A percentile compares a stretch with the other conserved stretches of the same genome.
phyloP scores from a whole-genome alignment of 2,113 vertebrate genomes.

The Ploceus nigricollis region DNA sequence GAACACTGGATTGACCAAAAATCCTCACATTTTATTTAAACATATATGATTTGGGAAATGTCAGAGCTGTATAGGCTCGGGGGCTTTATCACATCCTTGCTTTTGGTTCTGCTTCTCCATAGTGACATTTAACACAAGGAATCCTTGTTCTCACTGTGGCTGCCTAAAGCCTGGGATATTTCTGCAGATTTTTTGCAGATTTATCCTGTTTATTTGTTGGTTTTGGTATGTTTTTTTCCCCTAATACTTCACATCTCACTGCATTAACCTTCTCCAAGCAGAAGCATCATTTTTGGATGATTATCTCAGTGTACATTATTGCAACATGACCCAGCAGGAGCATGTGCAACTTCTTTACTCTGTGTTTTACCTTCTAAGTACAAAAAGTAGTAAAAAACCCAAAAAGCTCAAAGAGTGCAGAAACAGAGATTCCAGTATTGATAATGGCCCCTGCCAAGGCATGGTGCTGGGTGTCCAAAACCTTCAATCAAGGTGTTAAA shows the following conservation, averaged over 20 bases:
- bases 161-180: not conserved
- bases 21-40: not conserved
- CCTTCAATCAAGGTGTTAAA: not conserved
- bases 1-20: not conserved
- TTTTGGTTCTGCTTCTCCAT: not conserved
- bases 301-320: not conserved
- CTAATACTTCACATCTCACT: not conserved
- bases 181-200: not conserved
- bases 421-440: not conserved
- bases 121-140: not conserved
- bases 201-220: not conserved
- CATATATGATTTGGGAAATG: not conserved
- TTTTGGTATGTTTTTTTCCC: rapidly evolving
- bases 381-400: not conserved
- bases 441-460: not conserved
- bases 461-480: not conserved
- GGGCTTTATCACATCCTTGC: not conserved
- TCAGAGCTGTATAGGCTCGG: not conserved
- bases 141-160: not conserved
- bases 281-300: not conserved
- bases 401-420: not conserved
- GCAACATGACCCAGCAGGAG: not conserved
- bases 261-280: not conserved
- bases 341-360: not conserved
- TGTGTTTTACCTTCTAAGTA: not conserved